These are phyloP conservation scores for Neosilurus mollespiculum DNA, from an alignment of 2,797 vertebrate species.

Conservation along the genomic window DNA sequence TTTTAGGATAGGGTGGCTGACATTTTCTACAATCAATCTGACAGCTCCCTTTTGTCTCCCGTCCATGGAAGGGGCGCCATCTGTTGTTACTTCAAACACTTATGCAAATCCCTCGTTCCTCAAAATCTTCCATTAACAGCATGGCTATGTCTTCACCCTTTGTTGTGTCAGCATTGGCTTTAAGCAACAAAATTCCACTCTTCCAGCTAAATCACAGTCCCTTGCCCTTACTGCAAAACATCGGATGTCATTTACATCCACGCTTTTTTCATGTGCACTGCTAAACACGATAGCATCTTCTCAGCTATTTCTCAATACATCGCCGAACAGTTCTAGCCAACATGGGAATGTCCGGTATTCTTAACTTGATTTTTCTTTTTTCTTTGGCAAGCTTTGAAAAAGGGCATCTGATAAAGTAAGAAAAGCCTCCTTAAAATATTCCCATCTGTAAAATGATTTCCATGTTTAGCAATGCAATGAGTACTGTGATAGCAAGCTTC, in stretches of 20 bases:
- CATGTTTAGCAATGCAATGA: too few relatives aligned
- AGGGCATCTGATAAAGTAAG: too few relatives aligned
- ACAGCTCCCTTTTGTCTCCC: slow-evolving; percentile 25
- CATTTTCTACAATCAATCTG: slow-evolving; percentile 41
- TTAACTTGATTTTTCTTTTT: too few relatives aligned
- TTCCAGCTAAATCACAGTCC: slow-evolving; percentile 1
- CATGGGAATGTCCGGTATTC: too few relatives aligned
- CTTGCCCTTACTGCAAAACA: slow-evolving; percentile 26
- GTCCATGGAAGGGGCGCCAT: slow-evolving; percentile 23
- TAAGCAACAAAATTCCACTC: slow-evolving; percentile 31
- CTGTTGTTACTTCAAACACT: slow-evolving; percentile 31
- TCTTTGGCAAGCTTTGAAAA: too few relatives aligned
- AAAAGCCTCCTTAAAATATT: too few relatives aligned
- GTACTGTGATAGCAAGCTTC: too few relatives aligned
- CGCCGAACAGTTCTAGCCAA: too few relatives aligned
- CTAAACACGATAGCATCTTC: slow-evolving; percentile 27
- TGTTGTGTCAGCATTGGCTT: slow-evolving; percentile 39
- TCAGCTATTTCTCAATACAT: too few relatives aligned
- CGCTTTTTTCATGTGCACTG: slow-evolving; percentile 6
- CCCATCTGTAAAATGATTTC: too few relatives aligned
- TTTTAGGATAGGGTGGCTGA: slow-evolving; percentile 32
- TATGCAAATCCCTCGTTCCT: slow-evolving; percentile 22
- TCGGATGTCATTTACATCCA: slow-evolving; percentile 30
- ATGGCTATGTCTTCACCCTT: neutral
- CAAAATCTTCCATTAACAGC: slow-evolving; percentile 25